phyloP scores from a whole-genome alignment of 2,888 invertebrate species.

The Tenthredo mesomela region DNA sequence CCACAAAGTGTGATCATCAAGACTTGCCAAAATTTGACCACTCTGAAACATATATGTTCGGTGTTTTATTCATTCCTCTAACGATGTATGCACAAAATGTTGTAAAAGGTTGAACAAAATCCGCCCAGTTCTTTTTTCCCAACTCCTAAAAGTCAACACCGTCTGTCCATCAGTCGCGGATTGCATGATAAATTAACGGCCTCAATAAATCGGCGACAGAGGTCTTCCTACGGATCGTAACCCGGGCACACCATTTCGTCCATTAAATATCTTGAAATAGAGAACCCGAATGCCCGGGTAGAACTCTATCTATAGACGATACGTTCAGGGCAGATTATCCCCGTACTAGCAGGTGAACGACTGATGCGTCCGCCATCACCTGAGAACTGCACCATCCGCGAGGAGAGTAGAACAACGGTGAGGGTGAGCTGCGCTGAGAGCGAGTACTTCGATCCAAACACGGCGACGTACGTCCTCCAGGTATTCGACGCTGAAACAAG shows the following conservation, averaged over 20 bases:
- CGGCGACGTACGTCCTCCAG: slow-evolving; percentile 79
- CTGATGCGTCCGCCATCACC: slow-evolving; percentile 77
- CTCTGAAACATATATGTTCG: neutral
- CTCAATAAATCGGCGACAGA: neutral
- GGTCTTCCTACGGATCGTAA: neutral
- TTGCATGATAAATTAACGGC: slow-evolving; percentile 16
- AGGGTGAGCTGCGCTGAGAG: slow-evolving; percentile 78
- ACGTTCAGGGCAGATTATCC: slow-evolving; percentile 64
- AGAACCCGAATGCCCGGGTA: neutral
- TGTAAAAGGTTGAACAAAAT: neutral
- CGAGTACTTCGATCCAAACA: slow-evolving; percentile 72
- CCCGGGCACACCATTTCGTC: neutral
- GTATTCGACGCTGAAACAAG: slow-evolving; percentile 80
- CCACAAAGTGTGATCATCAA: neutral
- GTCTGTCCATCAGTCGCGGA: neutral
- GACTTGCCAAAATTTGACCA: neutral
- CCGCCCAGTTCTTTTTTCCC: neutral
- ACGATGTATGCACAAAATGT: neutral
- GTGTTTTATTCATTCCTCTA: neutral
- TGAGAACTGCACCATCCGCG: slow-evolving; percentile 79
- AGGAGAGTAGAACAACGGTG: slow-evolving; percentile 78
- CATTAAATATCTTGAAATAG: neutral
- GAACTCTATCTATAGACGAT: slow-evolving; percentile 20
- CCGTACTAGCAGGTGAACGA: slow-evolving; percentile 70
- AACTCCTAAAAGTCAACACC: neutral